Percentiles rank a stretch among this genome's conserved stretches.
Evolutionary conservation across 2,888 invertebrate genomes (phyloP).

Genomic region (Brachypalpus laphriformis): DNA sequence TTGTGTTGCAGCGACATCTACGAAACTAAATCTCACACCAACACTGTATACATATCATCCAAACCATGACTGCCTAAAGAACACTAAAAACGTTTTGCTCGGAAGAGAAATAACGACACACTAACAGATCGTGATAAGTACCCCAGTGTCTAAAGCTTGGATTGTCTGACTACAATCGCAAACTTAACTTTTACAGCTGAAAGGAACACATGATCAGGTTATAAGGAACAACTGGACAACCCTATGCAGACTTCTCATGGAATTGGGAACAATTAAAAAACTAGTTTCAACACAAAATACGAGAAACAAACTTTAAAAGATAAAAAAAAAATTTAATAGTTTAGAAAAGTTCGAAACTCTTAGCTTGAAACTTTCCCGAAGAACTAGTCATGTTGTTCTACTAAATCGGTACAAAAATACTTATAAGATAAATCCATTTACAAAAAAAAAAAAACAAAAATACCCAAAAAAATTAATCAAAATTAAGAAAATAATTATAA

Average conservation of each 20-base stretch:
- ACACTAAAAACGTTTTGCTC: no score
- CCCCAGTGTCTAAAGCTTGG: no score
- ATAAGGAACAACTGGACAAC: neutral
- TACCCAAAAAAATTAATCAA: no score
- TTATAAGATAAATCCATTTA: conserved; percentile 53
- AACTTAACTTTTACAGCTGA: no score
- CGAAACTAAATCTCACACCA: no score
- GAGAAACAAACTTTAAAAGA: conserved; percentile 31
- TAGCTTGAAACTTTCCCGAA: conserved; percentile 2
- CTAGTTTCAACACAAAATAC: neutral
- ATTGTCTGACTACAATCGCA: no score
- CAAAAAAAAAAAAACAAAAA: conserved; percentile 30
- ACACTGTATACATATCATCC: no score
- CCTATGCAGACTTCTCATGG: neutral
- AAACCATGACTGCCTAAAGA: no score
- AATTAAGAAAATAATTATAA: conserved; percentile 41
- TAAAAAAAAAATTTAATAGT: conserved; percentile 28
- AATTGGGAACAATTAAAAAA: neutral
- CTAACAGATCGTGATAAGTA: no score
- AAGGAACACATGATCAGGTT: no score
- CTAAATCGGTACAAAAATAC: conserved; percentile 66
- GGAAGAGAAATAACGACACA: no score
- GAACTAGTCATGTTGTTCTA: conserved; percentile 11
- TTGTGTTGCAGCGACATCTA: no score
- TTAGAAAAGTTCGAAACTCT: conserved; percentile 18